Evolutionary conservation across 2,113 vertebrate genomes (phyloP).

Genomic region (Melanocharis versteri): DNA sequence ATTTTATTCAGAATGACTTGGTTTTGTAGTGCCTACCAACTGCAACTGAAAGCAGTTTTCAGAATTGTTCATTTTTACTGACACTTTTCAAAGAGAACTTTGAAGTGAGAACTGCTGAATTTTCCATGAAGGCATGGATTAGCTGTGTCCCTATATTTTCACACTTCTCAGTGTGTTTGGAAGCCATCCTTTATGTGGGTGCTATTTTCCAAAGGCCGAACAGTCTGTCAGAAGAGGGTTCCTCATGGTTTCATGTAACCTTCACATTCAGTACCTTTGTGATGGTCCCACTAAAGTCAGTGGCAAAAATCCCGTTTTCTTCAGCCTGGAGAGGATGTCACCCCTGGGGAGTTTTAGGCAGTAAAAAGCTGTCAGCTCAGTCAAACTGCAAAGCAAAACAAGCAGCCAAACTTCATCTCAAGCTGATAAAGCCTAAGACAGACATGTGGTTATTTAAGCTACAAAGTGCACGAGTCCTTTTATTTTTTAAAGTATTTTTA

Average conservation of each 20-base stretch:
- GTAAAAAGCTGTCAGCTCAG: not conserved
- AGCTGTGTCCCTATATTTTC: rapidly evolving
- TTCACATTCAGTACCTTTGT: not conserved
- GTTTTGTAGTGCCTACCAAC: not conserved
- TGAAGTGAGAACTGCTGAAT: not conserved
- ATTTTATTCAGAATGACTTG: not conserved
- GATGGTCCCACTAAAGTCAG: not conserved
- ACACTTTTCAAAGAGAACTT: not conserved
- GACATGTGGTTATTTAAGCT: not conserved
- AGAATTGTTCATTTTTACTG: not conserved
- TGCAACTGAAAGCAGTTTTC: not conserved
- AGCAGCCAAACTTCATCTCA: not conserved
- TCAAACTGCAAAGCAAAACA: not conserved
- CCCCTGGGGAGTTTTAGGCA: not conserved
- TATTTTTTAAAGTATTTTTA: too few species aligned
- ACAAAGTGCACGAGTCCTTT: not conserved
- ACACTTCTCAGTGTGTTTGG: not conserved
- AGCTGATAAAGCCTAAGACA: not conserved
- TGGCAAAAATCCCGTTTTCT: not conserved
- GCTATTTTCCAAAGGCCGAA: not conserved
- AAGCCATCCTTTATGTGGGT: not conserved
- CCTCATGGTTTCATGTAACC: not conserved
- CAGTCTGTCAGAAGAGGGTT: not conserved
- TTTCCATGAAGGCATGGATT: not conserved
- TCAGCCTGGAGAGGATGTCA: not conserved